Evolutionary conservation across 2,797 vertebrate genomes (phyloP).

Genomic region (Poecilia wingei): DNA sequence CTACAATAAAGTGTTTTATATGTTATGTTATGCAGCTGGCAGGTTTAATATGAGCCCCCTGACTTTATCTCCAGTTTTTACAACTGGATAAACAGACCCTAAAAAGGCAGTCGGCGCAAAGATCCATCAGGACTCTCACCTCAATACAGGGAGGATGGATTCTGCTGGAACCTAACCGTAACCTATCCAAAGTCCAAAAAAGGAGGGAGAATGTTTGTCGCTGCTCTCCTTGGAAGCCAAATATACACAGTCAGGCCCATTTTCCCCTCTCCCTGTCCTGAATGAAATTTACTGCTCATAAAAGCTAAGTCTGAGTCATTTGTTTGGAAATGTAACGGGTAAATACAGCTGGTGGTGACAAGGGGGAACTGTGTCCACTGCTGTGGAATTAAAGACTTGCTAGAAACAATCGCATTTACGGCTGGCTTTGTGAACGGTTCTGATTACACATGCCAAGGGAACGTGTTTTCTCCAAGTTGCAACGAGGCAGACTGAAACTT

Average conservation of each 20-base stretch:
- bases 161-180: conserved; percentile 48
- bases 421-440: not conserved
- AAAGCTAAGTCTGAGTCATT: not conserved
- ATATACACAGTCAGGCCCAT: conserved; percentile 41
- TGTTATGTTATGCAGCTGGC: conserved; percentile 42
- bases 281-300: conserved; percentile 16
- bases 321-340: conserved; percentile 10
- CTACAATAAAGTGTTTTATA: conserved; percentile 31
- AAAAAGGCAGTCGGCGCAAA: conserved; percentile 59
- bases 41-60: conserved; percentile 30
- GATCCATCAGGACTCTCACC: conserved; percentile 53
- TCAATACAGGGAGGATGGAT: conserved; percentile 47
- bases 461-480: conserved; percentile 31
- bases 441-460: conserved; percentile 22
- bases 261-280: not conserved
- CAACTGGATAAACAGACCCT: conserved; percentile 52
- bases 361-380: not conserved
- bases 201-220: conserved; percentile 74
- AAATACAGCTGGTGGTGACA: not conserved
- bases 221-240: conserved; percentile 29
- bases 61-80: conserved; percentile 35
- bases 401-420: not conserved
- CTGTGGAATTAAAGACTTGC: not conserved
- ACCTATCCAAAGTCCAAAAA: conserved; percentile 71
- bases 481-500: conserved; percentile 37